These are phyloP conservation scores for Picus viridis DNA, from an alignment of 2,797 vertebrate genomes.

Conservation along the genomic window DNA sequence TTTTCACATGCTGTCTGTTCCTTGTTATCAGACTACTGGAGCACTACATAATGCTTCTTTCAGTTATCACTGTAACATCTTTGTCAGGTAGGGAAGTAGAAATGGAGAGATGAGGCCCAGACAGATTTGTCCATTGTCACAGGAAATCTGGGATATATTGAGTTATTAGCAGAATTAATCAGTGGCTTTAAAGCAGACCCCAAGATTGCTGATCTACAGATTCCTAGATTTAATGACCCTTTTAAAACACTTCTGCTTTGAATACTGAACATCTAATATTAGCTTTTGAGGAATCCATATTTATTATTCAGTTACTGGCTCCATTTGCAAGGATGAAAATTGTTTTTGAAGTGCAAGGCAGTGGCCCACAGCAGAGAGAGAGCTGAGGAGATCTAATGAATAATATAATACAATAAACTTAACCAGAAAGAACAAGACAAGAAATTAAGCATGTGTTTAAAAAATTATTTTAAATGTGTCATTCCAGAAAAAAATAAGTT, in stretches of 20 bases:
- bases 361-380: neutral
- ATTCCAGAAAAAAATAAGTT: neutral
- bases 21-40: neutral
- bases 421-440: neutral
- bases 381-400: neutral
- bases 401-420: neutral
- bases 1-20: neutral
- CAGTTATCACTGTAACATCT: neutral
- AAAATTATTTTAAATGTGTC: neutral
- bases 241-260: neutral
- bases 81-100: neutral
- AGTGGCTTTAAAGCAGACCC: neutral
- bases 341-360: neutral
- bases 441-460: neutral
- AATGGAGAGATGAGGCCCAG: neutral
- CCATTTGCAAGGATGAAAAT: neutral
- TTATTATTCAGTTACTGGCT: neutral
- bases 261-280: neutral
- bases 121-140: neutral
- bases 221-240: neutral
- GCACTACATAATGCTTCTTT: neutral
- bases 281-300: neutral
- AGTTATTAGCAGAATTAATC: neutral
- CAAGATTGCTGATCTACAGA: neutral
- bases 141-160: neutral